Evolutionary conservation across 2,797 vertebrate species (phyloP).

Genomic region (Coendou prehensilis): DNA sequence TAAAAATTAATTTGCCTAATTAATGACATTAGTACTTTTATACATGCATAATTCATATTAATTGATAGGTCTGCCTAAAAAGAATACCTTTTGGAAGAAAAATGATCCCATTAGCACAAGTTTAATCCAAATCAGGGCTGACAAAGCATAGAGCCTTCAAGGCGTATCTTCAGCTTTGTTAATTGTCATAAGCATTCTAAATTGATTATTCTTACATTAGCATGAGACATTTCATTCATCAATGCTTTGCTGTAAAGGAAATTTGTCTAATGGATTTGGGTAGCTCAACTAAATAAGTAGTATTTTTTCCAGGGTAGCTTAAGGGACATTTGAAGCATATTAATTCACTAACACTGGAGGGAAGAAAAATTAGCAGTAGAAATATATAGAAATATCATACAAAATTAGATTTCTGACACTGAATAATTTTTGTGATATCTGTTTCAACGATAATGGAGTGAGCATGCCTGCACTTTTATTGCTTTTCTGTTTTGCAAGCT

Average conservation of each 20-base stretch:
- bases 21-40: conserved; percentile 98
- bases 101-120: conserved; percentile 97
- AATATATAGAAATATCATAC: conserved; percentile 92
- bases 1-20: conserved; percentile 99
- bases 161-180: conserved; percentile 93
- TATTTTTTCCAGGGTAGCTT: conserved; percentile 92
- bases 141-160: conserved; percentile 95
- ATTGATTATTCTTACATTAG: conserved; percentile 96
- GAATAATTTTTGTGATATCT: conserved; percentile 91
- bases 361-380: conserved; percentile 88
- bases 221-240: conserved; percentile 95
- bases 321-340: conserved; percentile 92
- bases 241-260: conserved; percentile 92
- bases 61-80: conserved; percentile 96
- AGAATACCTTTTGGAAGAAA: conserved; percentile 96
- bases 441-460: conserved; percentile 89
- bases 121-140: conserved; percentile 98
- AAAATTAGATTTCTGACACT: conserved; percentile 92
- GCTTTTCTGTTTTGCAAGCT: conserved; percentile 88
- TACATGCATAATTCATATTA: conserved; percentile 99
- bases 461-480: conserved; percentile 87
- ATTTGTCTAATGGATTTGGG: conserved; percentile 92
- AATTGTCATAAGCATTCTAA: conserved; percentile 97
- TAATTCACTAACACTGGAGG: conserved; percentile 89
- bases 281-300: conserved; percentile 91